Conservation (phyloP, 1,140 invertebrate species). For the Octopus bimaculoides region DNA sequence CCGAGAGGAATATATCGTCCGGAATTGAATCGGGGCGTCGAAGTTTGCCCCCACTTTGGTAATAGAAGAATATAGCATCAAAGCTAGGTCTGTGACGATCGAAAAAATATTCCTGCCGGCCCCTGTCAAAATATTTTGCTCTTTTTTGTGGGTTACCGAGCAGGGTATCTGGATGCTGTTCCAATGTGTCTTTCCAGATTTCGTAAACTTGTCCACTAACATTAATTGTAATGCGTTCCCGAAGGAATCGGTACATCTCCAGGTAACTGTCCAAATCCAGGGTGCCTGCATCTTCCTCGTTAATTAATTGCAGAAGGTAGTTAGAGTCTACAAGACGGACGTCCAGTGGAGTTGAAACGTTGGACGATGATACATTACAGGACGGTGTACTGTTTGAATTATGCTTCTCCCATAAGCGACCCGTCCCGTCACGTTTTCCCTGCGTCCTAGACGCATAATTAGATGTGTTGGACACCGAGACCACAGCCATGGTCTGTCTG, state of each 20-base stretch:
- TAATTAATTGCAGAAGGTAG: constrained; percentile 6
- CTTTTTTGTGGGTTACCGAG: constrained; percentile 69
- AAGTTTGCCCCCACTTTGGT: constrained; percentile 53
- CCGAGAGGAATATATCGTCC: constrained; percentile 54
- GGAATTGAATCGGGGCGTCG: constrained; percentile 50
- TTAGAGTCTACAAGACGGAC: constrained; percentile 11
- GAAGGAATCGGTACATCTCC: constrained; percentile 8
- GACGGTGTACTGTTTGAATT: background rate
- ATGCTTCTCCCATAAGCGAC: background rate
- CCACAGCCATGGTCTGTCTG: constrained; percentile 5
- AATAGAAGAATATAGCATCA: constrained; percentile 56
- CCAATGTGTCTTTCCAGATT: constrained; percentile 92
- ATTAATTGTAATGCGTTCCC: constrained; percentile 82
- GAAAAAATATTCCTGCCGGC: constrained; percentile 56
- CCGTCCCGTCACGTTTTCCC: constrained; percentile 3
- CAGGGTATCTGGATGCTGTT: constrained; percentile 97
- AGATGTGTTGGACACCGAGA: constrained; percentile 10
- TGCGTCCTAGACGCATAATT: constrained; percentile 9
- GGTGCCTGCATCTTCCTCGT: constrained; percentile 9
- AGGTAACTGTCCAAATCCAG: background rate
- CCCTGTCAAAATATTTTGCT: constrained; percentile 51
- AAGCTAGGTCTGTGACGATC: constrained; percentile 57
- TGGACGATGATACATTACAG: background rate
- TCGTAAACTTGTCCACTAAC: constrained; percentile 98
- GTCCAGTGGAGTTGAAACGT: background rate